phyloP scores from a whole-genome alignment of 1,140 invertebrate genomes.

The Diorhabda sublineata region DNA sequence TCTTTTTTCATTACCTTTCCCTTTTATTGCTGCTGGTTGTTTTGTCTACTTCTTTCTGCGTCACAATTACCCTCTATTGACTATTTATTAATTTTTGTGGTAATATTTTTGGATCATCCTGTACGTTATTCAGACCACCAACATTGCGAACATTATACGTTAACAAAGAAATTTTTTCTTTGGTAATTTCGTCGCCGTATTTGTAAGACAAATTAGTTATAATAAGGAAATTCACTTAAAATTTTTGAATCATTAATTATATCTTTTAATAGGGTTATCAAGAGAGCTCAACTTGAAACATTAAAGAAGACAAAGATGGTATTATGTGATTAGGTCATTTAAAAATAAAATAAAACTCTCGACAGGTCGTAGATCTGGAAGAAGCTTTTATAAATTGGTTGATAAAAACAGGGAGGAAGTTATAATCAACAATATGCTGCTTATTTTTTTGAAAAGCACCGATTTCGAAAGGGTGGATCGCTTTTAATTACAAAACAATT shows the following conservation, averaged over 20 bases:
- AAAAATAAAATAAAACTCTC: background rate
- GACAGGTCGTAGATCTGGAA: no score
- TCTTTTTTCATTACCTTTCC: no score
- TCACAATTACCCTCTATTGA: no score
- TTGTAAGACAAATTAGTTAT: conserved; percentile 1
- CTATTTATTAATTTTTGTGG: no score
- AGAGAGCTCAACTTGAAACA: background rate
- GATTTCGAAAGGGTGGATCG: no score
- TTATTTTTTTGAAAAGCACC: no score
- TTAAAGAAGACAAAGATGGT: background rate
- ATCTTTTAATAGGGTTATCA: conserved; percentile 1
- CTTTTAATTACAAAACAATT: no score
- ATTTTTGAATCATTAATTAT: conserved; percentile 3
- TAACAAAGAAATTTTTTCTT: conserved; percentile 1
- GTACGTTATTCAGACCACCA: background rate
- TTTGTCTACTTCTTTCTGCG: no score
- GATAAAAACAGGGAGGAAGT: no score
- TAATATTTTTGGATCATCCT: background rate
- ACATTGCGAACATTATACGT: background rate
- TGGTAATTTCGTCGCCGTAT: conserved; percentile 1
- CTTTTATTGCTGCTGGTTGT: no score
- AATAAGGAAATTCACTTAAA: conserved; percentile 1
- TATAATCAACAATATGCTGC: no score
- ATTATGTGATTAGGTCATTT: conserved; percentile 1
- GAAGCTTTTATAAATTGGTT: no score